phyloP scores from a whole-genome alignment of 2,888 invertebrate genomes.

The Caenorhabditis japonica region DNA sequence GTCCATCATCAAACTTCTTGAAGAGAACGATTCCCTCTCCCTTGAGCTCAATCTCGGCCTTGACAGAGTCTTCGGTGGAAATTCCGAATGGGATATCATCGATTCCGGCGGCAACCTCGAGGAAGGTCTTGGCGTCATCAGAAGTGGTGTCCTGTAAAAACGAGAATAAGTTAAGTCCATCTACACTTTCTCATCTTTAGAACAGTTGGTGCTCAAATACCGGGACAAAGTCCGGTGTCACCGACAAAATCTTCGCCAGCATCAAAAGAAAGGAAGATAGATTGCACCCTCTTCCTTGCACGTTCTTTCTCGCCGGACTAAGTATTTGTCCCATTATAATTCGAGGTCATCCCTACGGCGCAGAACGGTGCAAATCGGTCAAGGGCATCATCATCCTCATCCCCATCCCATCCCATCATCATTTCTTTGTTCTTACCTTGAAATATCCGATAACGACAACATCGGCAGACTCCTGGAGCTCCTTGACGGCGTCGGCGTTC shows the following conservation, averaged over 20 bases:
- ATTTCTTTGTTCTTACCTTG: conserved; percentile 76
- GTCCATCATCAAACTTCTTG: conserved; percentile 82
- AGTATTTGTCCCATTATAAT: conserved; percentile 34
- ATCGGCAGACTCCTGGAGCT: conserved; percentile 86
- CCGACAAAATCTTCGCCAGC: conserved; percentile 20
- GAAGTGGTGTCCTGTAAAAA: conserved; percentile 83
- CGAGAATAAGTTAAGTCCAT: background rate
- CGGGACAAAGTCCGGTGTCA: conserved; percentile 5
- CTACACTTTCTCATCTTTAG: conserved; percentile 29
- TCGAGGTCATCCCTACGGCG: conserved; percentile 29
- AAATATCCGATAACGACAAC: conserved; percentile 93
- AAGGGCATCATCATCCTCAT: conserved; percentile 26
- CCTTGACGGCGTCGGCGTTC: conserved; percentile 87
- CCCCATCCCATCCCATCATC: no score
- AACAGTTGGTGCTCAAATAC: conserved; percentile 14
- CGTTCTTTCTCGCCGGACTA: conserved; percentile 16
- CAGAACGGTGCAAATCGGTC: conserved; percentile 33
- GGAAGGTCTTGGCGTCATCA: conserved; percentile 87
- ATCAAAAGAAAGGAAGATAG: background rate
- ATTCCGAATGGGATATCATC: conserved; percentile 93
- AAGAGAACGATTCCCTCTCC: conserved; percentile 87
- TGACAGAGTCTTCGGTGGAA: conserved; percentile 85
- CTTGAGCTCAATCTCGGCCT: conserved; percentile 86
- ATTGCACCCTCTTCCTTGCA: conserved; percentile 1
- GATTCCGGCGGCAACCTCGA: conserved; percentile 85